Evolutionary conservation across 2,888 invertebrate species (phyloP), one percentile per base, ranked within the genome.

Genomic region (Heteromurus nitidus): DNA sequence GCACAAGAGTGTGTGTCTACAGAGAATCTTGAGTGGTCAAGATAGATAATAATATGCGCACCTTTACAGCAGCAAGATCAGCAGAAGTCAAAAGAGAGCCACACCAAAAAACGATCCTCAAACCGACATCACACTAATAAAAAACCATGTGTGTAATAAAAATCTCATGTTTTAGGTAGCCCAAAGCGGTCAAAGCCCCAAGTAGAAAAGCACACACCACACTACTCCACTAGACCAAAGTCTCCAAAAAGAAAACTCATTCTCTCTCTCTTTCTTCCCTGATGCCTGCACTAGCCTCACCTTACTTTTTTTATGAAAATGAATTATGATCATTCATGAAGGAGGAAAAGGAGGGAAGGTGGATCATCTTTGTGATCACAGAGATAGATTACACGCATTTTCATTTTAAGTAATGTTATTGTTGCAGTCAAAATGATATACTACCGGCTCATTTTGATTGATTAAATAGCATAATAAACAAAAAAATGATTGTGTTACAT

Each of bases 371-470:
- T 68, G 58, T 31, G 74, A 80, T 80, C 74, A 47, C 80, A 60
- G 62, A 74, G 80, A 80, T 80, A 80, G 74, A 80, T 74, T 80
- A 68, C 74, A 69, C 55, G 69, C 68, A 74, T 80, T 80, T 80
- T 77, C 77, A 20, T 62, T 73, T 68, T 74, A 80, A 80, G 68
- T 69, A 74, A 74, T 74, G 74, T 74, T 80, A 73, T 74, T 74
- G 69, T 74, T 74, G 74, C 80, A 80, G 80, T 80, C 80, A 80
- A 74, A 80, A 80, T 80, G 80, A 80, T 80, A 80, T 80, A 80
- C 74, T 80, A 74, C 80, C 80, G 74, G 80, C 55, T 80, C 68
- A 69, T 80, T 80, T 80, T 74, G 80, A 80, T 80, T 80, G 80
- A 80, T 80, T 80, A 80, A 80, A 80, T 74, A 64, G 80, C 64